A percentile compares a stretch with the other conserved stretches of the same genome.
Evolutionary conservation across 1,140 invertebrate species (phyloP).

Genomic region (Branchinecta lindahli): DNA sequence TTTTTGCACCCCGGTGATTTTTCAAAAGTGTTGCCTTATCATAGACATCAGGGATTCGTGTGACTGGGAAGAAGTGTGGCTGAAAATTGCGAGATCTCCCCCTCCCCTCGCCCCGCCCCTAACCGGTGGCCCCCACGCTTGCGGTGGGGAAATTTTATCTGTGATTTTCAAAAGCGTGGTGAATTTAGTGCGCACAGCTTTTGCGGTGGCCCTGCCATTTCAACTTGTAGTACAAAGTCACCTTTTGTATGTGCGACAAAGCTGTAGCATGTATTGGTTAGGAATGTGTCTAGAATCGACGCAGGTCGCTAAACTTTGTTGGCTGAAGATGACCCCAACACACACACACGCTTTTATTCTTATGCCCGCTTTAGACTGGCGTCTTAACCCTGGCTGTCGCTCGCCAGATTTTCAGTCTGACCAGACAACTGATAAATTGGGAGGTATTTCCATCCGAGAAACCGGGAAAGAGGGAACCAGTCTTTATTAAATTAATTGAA

Average conservation of each 20-base stretch:
- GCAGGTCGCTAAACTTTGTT: conserved; percentile 2
- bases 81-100: conserved; percentile 2
- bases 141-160: neutral
- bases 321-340: too few relatives aligned
- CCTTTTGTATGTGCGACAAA: conserved; percentile 3
- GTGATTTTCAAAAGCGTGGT: conserved; percentile 3
- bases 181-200: neutral
- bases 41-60: neutral
- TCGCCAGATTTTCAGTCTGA: too few relatives aligned
- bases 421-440: too few relatives aligned
- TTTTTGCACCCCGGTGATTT: neutral
- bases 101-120: neutral
- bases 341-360: too few relatives aligned
- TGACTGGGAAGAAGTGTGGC: neutral
- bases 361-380: too few relatives aligned
- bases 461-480: too few relatives aligned
- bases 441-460: too few relatives aligned
- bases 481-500: too few relatives aligned
- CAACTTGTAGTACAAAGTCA: neutral
- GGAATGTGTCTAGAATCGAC: neutral
- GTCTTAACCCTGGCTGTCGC: too few relatives aligned
- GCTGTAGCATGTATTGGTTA: neutral
- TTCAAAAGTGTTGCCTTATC: conserved; percentile 5
- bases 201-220: neutral
- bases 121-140: neutral